A percentile compares a stretch with the other conserved stretches of the same genome.
Conservation (phyloP, 2,797 vertebrate genomes). For the Gobionotothen gibberifrons region DNA sequence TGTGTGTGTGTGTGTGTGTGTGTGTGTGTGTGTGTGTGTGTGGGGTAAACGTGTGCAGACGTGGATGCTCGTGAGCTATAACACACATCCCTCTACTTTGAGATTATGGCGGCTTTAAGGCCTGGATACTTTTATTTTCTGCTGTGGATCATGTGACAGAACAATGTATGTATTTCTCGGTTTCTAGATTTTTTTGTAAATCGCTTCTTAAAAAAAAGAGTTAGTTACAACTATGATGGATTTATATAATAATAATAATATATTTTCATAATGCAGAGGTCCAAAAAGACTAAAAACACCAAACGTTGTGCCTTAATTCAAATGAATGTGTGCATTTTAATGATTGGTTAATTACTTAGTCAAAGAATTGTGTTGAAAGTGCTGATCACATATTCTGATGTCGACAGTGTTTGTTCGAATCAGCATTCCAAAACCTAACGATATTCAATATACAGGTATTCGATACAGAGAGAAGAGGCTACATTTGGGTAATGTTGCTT, state of each 20-base stretch:
- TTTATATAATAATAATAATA: background rate
- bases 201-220: background rate
- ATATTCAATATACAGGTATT: background rate
- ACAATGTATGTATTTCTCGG: background rate
- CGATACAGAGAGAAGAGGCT: background rate
- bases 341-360: background rate
- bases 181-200: background rate
- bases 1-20: background rate
- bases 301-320: background rate
- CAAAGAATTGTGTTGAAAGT: background rate
- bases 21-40: too few species aligned
- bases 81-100: conserved; percentile 17
- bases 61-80: conserved; percentile 9
- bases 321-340: background rate
- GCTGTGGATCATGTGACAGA: conserved; percentile 3
- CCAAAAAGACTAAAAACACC: background rate
- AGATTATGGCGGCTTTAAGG: conserved; percentile 16
- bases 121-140: background rate
- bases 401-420: background rate
- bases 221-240: too few species aligned
- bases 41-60: conserved; percentile 18
- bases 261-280: background rate
- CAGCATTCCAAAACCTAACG: background rate
- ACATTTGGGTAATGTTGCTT: background rate
- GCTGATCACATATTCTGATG: background rate